Evolutionary conservation across 1,140 invertebrate species (phyloP), one percentile per base, ranked within the genome.

Genomic region (Megalopta genalis): DNA sequence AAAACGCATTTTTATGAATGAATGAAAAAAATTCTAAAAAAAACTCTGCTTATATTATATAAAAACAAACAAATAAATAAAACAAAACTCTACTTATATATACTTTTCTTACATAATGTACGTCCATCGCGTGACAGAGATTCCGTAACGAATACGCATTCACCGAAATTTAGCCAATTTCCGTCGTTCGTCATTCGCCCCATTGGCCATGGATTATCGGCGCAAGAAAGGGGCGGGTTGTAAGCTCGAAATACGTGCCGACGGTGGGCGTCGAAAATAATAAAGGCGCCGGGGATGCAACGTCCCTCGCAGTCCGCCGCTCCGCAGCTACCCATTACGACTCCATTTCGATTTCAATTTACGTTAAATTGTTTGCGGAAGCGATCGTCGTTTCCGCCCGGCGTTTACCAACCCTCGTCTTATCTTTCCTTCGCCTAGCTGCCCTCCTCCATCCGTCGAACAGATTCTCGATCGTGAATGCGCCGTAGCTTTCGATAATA

Each of bases 361-460:
- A n/a, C 25, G 54, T 54, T 70, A 84, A 83, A 83, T 84, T 83
- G 75, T 82, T 82, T 82, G 73, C 68, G 57, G 46, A 73, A 69
- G 52, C 80, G 27, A 46, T 73, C 25, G 18, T 52, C 42, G 42
- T 77, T 75, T 72, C 49, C 7, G 14, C 6, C 21, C 21, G 39
- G 23, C 32, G 73, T 66, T 71, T 39, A 60, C 69, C 69, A 21
- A 60, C n/a, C n/a, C n/a, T n/a, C 12, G 14, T 5, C 39, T 18
- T 57, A 5, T 23, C 25, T 18, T 14, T n/a, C 25, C 52, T 12
- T 12, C 59, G n/a, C 1, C n/a, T 23, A 9, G 10, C 23, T 37
- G 68, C 16, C 3, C 39, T 65, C 63, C 39, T 9, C 9, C 21
- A 52, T 18, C 49, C 68, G 7, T 23, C 42, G 18, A 75, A 32